Conservation (phyloP, 2,113 vertebrate species). For the Poeciliopsis prolifica region DNA sequence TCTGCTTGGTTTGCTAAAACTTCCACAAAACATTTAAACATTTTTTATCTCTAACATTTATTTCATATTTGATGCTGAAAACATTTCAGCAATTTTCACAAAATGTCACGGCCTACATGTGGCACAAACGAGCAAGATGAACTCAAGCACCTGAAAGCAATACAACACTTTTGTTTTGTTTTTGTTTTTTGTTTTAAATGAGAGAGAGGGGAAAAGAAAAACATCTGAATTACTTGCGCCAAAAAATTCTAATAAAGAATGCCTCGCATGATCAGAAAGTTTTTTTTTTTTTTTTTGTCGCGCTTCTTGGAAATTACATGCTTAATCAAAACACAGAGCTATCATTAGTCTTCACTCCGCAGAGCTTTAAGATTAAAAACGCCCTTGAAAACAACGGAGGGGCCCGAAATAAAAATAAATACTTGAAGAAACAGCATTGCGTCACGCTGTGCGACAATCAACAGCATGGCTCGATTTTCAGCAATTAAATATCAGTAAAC, state of each 20-base stretch:
- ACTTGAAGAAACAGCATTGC: slow-evolving; percentile 14
- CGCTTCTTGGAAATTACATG: slow-evolving; percentile 6
- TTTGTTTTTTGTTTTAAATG: no score
- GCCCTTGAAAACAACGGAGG: slow-evolving; percentile 25
- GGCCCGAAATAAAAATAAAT: slow-evolving; percentile 43
- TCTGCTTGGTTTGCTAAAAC: slow-evolving; percentile 13
- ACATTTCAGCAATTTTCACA: slow-evolving; percentile 14
- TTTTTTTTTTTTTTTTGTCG: slow-evolving; percentile 2
- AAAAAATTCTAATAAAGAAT: neutral
- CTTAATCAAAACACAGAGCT: slow-evolving; percentile 41
- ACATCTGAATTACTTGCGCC: neutral
- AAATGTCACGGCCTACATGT: slow-evolving; percentile 65
- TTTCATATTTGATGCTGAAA: slow-evolving; percentile 15
- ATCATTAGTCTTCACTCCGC: slow-evolving; percentile 22
- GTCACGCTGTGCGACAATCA: slow-evolving; percentile 66
- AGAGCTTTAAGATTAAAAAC: slow-evolving; percentile 31
- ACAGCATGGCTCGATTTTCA: slow-evolving; percentile 49
- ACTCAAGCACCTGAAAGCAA: neutral
- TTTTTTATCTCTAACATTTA: neutral
- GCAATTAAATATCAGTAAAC: slow-evolving; percentile 50
- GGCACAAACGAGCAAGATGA: slow-evolving; percentile 47
- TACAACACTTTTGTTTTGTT: neutral
- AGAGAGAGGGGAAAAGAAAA: neutral
- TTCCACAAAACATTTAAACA: neutral
- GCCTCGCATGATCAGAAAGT: slow-evolving; percentile 8